These are phyloP conservation scores for Parnassius mnemosyne DNA, from an alignment of 2,888 invertebrate species.

Conservation along the genomic window DNA sequence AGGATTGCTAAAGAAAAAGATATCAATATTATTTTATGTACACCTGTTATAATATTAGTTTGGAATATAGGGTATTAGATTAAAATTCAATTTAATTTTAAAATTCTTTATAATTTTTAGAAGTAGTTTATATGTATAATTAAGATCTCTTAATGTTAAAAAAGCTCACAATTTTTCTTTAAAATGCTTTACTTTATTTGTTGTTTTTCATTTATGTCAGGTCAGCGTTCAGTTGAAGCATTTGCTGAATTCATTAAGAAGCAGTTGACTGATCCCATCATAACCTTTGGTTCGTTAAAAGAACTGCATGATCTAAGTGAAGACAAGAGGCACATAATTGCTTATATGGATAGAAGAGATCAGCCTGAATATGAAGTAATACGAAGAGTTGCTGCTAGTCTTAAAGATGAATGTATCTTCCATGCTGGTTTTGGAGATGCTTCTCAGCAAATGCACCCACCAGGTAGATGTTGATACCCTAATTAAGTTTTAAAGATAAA, in stretches of 20 bases:
- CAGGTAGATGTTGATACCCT: constrained; percentile 71
- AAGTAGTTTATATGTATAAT: too few relatives aligned
- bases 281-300: constrained; percentile 86
- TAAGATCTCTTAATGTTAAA: too few relatives aligned
- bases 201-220: constrained; percentile 39
- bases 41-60: background rate
- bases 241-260: constrained; percentile 93
- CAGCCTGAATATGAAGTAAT: constrained; percentile 90
- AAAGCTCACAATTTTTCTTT: too few relatives aligned
- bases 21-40: background rate
- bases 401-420: constrained; percentile 98
- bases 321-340: constrained; percentile 92
- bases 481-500: background rate
- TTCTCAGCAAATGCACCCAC: constrained; percentile 91
- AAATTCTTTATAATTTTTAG: too few relatives aligned
- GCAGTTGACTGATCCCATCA: constrained; percentile 92
- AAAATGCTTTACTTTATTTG: background rate
- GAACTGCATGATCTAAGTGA: constrained; percentile 88
- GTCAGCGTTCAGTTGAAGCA: constrained; percentile 93
- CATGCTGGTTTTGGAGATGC: constrained; percentile 94
- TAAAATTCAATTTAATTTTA: too few relatives aligned
- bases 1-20: too few relatives aligned
- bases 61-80: background rate
- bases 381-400: constrained; percentile 89
- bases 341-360: constrained; percentile 92